Percentiles rank a stretch among this genome's conserved stretches.
Evolutionary conservation across 2,888 invertebrate species (phyloP).

Genomic region (Ennomos fuscantarius): DNA sequence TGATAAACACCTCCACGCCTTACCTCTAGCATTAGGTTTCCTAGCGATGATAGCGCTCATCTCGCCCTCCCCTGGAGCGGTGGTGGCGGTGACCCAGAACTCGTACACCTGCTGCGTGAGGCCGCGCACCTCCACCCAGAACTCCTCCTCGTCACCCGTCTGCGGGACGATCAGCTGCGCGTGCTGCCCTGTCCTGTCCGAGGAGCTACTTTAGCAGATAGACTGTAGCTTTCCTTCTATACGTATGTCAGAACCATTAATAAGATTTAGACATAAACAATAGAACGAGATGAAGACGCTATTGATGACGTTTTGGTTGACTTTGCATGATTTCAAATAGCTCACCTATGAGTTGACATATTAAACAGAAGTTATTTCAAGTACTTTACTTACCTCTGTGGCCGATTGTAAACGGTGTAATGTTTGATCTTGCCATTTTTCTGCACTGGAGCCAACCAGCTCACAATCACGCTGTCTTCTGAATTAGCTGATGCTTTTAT

Average conservation of each 20-base stretch:
- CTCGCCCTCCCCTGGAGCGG: slow-evolving; percentile 87
- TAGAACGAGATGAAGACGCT: too few relatives aligned
- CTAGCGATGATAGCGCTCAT: slow-evolving; percentile 90
- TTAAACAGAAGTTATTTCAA: not conserved
- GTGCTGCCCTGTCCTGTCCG: slow-evolving; percentile 69
- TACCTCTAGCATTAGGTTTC: slow-evolving; percentile 89
- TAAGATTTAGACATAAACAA: too few relatives aligned
- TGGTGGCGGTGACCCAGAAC: slow-evolving; percentile 95
- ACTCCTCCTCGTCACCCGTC: slow-evolving; percentile 59
- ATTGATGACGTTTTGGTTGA: too few relatives aligned
- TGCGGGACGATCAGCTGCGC: slow-evolving; percentile 64
- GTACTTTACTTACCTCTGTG: slow-evolving; percentile 65
- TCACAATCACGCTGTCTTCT: slow-evolving; percentile 91
- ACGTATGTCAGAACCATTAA: too few relatives aligned
- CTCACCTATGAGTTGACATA: too few relatives aligned
- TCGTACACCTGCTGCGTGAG: slow-evolving; percentile 91
- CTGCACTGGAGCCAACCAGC: slow-evolving; percentile 93
- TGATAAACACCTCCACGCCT: not conserved
- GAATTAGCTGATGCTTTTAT: slow-evolving; percentile 93
- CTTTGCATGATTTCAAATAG: too few relatives aligned
- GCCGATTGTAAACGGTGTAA: slow-evolving; percentile 91
- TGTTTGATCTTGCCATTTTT: slow-evolving; percentile 93
- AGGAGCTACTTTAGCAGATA: slow-evolving; percentile 5
- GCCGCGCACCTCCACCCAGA: slow-evolving; percentile 87
- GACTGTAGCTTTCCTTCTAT: not conserved